Evolutionary conservation across 2,797 vertebrate genomes (phyloP).

Genomic region (Scolopax rusticola): DNA sequence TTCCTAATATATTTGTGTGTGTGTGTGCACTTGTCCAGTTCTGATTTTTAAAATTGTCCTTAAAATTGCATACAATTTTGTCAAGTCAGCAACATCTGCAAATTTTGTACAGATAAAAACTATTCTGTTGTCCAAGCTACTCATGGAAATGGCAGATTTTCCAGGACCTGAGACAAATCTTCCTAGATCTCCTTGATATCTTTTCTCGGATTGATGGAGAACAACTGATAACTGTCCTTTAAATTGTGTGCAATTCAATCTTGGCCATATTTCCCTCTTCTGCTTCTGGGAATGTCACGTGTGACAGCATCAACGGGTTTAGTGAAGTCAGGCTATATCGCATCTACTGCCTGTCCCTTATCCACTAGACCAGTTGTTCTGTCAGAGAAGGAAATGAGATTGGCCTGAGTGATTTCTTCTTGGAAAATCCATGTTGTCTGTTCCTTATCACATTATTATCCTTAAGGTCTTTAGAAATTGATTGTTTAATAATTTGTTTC

Average conservation of each 20-base stretch:
- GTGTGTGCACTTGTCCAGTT: neutral
- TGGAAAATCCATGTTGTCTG: conserved; percentile 3
- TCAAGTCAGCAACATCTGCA: neutral
- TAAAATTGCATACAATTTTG: neutral
- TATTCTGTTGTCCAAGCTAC: neutral
- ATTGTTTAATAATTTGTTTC: conserved; percentile 30
- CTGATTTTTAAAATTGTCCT: neutral
- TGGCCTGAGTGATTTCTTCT: neutral
- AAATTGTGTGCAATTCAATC: neutral
- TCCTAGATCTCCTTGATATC: neutral
- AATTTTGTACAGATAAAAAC: neutral
- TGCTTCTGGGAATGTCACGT: neutral
- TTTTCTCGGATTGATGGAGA: neutral
- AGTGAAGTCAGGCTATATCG: neutral
- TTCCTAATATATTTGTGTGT: neutral
- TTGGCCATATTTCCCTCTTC: neutral
- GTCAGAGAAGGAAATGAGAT: conserved; percentile 4
- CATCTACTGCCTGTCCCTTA: neutral
- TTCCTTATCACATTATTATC: neutral
- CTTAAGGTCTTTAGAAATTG: neutral
- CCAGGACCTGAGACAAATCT: neutral
- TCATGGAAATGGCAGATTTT: neutral
- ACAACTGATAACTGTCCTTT: neutral
- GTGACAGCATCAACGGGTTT: neutral
- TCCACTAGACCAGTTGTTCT: neutral